phyloP scores from a whole-genome alignment of 2,113 vertebrate genomes.

The Leucoraja erinaceus region DNA sequence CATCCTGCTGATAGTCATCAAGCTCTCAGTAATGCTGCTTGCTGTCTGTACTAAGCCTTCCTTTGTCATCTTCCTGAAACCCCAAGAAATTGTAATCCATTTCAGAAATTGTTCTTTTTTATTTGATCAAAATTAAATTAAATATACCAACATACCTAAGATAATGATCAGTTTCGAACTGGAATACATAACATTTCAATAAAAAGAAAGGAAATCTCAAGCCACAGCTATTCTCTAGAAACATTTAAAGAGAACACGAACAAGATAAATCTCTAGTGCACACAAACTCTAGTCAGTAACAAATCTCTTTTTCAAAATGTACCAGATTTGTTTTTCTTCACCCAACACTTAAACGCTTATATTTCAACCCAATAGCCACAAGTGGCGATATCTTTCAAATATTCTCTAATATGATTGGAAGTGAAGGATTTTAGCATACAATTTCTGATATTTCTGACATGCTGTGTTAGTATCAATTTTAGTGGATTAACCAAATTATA shows the following conservation, averaged over 20 bases:
- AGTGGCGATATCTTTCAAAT: background rate
- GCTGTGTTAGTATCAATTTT: background rate
- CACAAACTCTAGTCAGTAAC: background rate
- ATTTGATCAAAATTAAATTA: background rate
- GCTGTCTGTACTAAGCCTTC: conserved; percentile 78
- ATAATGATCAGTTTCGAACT: background rate
- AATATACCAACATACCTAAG: background rate
- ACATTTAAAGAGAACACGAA: background rate
- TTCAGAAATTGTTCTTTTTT: background rate
- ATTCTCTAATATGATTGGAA: background rate
- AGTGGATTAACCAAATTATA: background rate
- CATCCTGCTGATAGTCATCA: conserved; percentile 93
- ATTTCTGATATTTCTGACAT: background rate
- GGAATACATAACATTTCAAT: background rate
- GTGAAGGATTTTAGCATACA: background rate
- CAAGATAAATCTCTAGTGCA: background rate
- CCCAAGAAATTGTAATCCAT: background rate
- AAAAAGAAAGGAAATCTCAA: background rate
- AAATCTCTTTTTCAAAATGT: background rate
- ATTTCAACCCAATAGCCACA: background rate
- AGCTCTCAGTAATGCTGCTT: conserved; percentile 81
- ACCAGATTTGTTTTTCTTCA: background rate
- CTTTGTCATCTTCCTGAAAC: conserved; percentile 73
- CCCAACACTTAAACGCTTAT: background rate
- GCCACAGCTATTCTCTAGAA: background rate